These are phyloP conservation scores for Gymnocephalus cernua DNA, from an alignment of 2,113 vertebrate species.

Conservation along the genomic window DNA sequence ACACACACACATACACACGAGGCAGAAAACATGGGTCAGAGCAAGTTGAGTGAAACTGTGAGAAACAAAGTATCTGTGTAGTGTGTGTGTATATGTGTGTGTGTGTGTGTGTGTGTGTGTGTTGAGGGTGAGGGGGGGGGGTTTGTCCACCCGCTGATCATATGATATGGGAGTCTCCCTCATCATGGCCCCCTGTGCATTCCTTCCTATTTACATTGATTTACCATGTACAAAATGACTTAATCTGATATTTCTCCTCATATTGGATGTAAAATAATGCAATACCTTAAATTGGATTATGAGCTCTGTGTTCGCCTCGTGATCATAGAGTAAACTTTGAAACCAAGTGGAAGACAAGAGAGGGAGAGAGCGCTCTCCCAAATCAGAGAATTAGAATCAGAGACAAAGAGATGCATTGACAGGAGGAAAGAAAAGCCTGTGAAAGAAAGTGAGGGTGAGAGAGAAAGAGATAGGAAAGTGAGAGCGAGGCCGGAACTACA, in stretches of 20 bases:
- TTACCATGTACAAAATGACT: conserved; percentile 19
- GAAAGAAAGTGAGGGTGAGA: conserved; percentile 41
- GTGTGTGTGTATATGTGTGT: conserved; percentile 2
- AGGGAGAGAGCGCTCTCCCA: neutral
- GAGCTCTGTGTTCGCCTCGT: conserved; percentile 29
- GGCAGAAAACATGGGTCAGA: conserved; percentile 34
- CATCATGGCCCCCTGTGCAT: conserved; percentile 19
- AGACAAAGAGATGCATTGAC: conserved; percentile 63
- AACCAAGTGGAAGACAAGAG: conserved; percentile 9
- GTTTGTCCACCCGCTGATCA: conserved; percentile 18
- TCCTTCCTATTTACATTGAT: conserved; percentile 47
- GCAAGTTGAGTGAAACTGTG: conserved; percentile 6
- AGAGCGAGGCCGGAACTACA: conserved; percentile 57
- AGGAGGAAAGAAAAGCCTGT: conserved; percentile 42
- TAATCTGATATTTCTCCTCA: conserved; percentile 49
- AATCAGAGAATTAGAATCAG: conserved; percentile 52
- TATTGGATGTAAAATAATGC: conserved; percentile 44
- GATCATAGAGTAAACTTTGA: conserved; percentile 54
- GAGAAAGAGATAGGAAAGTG: conserved; percentile 37
- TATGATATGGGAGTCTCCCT: conserved; percentile 15
- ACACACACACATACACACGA: neutral
- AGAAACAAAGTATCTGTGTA: neutral
- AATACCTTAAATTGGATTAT: conserved; percentile 49
- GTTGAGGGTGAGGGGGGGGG: neutral
- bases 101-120: neutral